Evolutionary conservation across 2,888 invertebrate species (phyloP), one percentile per base, ranked within the genome.

Genomic region (Athetis lepigone): DNA sequence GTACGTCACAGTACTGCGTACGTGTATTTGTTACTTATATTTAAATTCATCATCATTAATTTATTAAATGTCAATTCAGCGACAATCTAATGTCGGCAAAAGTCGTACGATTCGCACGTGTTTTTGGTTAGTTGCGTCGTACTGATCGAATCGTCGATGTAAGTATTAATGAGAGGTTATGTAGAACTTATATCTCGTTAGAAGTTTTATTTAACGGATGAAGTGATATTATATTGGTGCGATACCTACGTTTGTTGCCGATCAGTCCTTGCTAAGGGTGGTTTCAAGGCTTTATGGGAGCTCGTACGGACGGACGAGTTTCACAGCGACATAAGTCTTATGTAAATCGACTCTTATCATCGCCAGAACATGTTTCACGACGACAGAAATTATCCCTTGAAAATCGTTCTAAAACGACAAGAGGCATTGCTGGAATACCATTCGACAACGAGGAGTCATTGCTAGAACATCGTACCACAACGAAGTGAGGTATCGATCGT

Each of bases 31-130:
- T 70, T 73, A 73, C 58, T 68, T 64, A 63, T 63, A 40, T 51
- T 47, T 69, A 67, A 65, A 70, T n/a, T 56, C 13, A 57, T n/a
- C n/a, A 47, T 70, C 66, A 70, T 74, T 74, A 62, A 73, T 73
- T 74, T 74, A 70, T 70, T 59, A 8, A 36, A 57, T 33, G 56
- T 71, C 50, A 66, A 74, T 66, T 66, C 40, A 68, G 61, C n/a
- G 66, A 62, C 40, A 59, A 71, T 78, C 42, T 59, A 58, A 45
- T 58, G 29, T 56, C 57, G 56, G 64, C 60, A 58, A 61, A 57
- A 70, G 58, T 70, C 65, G 71, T 74, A 71, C 63, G 71, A 73
- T 69, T 74, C 60, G 70, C 74, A 74, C 56, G 45, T 42, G 61
- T 69, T 50, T 73, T 59, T 74, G 67, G n/a, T 70, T 70, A 56